Base-by-base conservation (phyloP, 2,888 invertebrate genomes). In the Amorpha juglandis region DNA sequence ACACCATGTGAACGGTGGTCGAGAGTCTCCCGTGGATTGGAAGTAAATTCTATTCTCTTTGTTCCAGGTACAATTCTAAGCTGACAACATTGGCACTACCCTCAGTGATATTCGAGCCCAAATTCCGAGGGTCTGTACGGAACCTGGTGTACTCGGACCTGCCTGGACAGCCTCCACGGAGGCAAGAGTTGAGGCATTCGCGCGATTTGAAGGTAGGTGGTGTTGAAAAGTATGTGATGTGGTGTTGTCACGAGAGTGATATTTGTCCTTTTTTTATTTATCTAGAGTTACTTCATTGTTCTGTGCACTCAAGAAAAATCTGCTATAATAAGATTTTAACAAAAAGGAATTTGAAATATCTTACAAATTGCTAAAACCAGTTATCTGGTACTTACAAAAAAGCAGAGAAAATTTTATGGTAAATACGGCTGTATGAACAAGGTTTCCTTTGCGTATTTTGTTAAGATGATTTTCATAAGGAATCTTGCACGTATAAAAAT, bases 51-150 rank as follows among this genome's bases (percentile, higher is more conserved):
- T 4, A 6, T 65, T 67, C 77, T 63, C 68, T 63, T 79, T 81
- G 78, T 82, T 80, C 0, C 83, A 94, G 94, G 80, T 98, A 98
- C 87, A 97, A 97, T 83, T 96, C 97, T 71, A 98, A 98, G 89
- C 92, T 98, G 78, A 96, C 97, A 12, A 94, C 97, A 64, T 91
- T 99, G 69, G 97, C 98, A 0, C 89, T 98, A 71, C 98, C 98
- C 3, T 97, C 97, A 74, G 98, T 98, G 69, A 97, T 98, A 77
- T 98, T 98, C 86, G 98, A 98, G 89, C 98, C 98, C 1, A 95
- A 98, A 78, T 98, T 98, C 89, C 95, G 97, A 50, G 99, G 99
- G 0, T 95, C 97, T 47, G 96, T 99, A 33, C 94, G 98, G 68
- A 99, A 99, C 90, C 94, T 99, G 76, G 97, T 98, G 69, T 98